These are phyloP conservation scores for Beris chalybata DNA, from an alignment of 2,888 invertebrate species.

Conservation along the genomic window DNA sequence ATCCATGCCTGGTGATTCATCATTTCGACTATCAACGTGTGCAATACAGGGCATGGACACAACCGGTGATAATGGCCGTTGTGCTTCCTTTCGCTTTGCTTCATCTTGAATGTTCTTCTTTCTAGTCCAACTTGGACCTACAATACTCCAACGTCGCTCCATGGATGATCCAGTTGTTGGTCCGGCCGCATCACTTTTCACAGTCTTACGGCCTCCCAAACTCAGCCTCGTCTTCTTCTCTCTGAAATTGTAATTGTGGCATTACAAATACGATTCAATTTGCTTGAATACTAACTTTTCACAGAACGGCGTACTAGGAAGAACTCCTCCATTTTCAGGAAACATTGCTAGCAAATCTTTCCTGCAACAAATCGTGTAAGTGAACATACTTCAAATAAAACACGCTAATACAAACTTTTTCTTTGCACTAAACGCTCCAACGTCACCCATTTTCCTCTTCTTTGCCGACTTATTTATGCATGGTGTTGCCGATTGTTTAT, in stretches of 20 bases:
- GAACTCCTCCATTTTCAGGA: slow-evolving; percentile 61
- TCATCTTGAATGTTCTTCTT: slow-evolving; percentile 27
- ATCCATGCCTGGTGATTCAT: neutral
- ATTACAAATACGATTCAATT: slow-evolving; percentile 38
- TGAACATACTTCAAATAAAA: slow-evolving; percentile 17
- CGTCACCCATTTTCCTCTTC: slow-evolving; percentile 66
- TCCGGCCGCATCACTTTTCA: slow-evolving; percentile 44
- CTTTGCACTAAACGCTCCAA: slow-evolving; percentile 64
- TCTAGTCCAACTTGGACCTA: slow-evolving; percentile 48
- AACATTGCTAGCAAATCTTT: slow-evolving; percentile 64
- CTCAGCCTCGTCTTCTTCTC: slow-evolving; percentile 46
- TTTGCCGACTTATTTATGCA: slow-evolving; percentile 64
- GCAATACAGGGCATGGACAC: slow-evolving; percentile 54
- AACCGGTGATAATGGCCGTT: slow-evolving; percentile 57
- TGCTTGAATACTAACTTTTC: slow-evolving; percentile 60
- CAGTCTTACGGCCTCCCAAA: slow-evolving; percentile 41
- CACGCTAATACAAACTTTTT: slow-evolving; percentile 61
- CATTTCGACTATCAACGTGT: neutral
- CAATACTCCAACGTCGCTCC: slow-evolving; percentile 62
- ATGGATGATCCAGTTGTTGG: slow-evolving; percentile 46
- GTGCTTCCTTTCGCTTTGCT: slow-evolving; percentile 40
- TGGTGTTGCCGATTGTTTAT: slow-evolving; percentile 57
- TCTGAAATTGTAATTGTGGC: slow-evolving; percentile 40
- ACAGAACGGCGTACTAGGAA: slow-evolving; percentile 63
- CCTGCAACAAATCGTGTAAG: slow-evolving; percentile 52